Base-by-base conservation (phyloP, 2,113 vertebrate genomes). In the Hystrix cristata region DNA sequence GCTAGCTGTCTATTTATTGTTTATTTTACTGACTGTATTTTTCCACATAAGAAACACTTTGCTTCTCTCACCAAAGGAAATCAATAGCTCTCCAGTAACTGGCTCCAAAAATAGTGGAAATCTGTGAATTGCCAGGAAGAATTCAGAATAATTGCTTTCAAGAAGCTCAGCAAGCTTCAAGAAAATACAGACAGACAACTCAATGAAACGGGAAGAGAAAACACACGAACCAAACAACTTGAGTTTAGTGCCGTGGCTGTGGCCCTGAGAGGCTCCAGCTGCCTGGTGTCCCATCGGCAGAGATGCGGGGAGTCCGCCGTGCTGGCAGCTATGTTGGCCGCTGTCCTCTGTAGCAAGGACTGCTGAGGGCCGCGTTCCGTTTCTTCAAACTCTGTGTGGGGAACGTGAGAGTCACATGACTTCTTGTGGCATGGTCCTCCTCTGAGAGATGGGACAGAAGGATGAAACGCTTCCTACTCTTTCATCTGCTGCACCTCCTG, bases 361-460 rank as follows among this genome's bases (percentile, higher is more conserved):
- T 53, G 51, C 34, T 18, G 23, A 87, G 8, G 34, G 7, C 3
- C 6, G 21, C 29, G 11, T 3, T 38, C 14, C 7, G 1, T 15
- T 15, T 87, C 6, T 19, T 8, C 8, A 18, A 23, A 4, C 1
- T 4, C 8, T 34, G 64, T 9, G 8, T 38, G 9, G 23, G 23
- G 1, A 55, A 16, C 16, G 7, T 19, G 19, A 38, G 34, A 10
- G 2, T 87, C 21, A 7, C 7, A 3, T 43, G 25, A 48, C 29
- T 12, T 27, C 13, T 29, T 8, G 25, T 19, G 8, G 1, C 46
- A 7, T 14, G 29, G 0, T 4, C 1, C 1, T 8, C 13, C 31
- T 12, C n/a, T 5, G 4, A 38, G 9, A 31, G 9, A 11, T 38
- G 3, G n/a, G n/a, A 5, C 14, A 38, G 1, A 15, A 31, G 11